Evolutionary conservation across 2,888 invertebrate species (phyloP).

Genomic region (Celastrina argiolus): DNA sequence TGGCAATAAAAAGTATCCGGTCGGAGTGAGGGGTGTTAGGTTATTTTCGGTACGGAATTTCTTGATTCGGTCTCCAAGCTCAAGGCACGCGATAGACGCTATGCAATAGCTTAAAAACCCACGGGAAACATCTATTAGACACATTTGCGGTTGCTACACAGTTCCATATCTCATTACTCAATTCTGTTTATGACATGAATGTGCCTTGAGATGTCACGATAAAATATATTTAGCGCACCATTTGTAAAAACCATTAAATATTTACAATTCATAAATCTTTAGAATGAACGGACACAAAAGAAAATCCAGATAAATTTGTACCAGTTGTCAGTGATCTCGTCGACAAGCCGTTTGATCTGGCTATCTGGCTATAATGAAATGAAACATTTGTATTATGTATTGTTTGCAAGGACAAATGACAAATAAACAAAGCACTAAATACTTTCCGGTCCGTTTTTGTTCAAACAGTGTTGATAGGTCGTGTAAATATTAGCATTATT

Average conservation of each 20-base stretch:
- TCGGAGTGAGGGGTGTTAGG: too few relatives aligned
- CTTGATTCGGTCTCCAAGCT: too few relatives aligned
- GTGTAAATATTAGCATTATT: constrained; percentile 1
- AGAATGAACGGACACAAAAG: not conserved
- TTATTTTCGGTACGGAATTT: too few relatives aligned
- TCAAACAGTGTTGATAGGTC: constrained; percentile 5
- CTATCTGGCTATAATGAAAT: not conserved
- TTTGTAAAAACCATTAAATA: constrained; percentile 4
- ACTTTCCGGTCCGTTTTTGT: constrained; percentile 11
- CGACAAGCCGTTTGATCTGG: not conserved
- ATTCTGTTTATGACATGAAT: constrained; percentile 4
- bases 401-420: constrained; percentile 17
- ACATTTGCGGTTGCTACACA: not conserved
- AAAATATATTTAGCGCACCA: not conserved
- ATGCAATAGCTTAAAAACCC: too few relatives aligned
- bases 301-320: not conserved
- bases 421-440: constrained; percentile 13
- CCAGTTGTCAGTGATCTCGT: constrained; percentile 1
- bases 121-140: not conserved
- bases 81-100: too few relatives aligned
- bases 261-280: constrained; percentile 20
- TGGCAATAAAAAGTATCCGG: too few relatives aligned
- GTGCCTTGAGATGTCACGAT: not conserved
- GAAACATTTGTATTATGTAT: constrained; percentile 5
- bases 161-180: constrained; percentile 3